Evolutionary conservation across 2,113 vertebrate genomes (phyloP).

Genomic region (Anolis sagrei): DNA sequence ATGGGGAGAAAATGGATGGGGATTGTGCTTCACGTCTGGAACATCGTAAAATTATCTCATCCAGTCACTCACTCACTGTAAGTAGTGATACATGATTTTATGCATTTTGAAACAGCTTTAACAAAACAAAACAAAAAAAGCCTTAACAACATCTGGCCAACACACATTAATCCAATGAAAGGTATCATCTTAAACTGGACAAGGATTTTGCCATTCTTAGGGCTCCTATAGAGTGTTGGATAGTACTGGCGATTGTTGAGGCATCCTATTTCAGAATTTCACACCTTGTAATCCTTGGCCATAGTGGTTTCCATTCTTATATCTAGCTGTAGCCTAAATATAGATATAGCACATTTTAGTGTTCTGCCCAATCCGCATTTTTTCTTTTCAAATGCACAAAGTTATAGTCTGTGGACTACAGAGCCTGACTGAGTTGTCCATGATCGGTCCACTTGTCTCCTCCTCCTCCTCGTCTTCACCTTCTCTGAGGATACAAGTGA

Average conservation of each 20-base stretch:
- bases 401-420: too few species aligned
- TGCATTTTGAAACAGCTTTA: neutral
- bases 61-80: neutral
- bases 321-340: too few species aligned
- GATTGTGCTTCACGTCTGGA: neutral
- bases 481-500: too few species aligned
- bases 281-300: neutral
- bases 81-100: neutral
- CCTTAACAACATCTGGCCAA: neutral
- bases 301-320: too few species aligned
- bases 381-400: too few species aligned
- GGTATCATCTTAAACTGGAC: neutral
- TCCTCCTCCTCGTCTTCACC: too few species aligned
- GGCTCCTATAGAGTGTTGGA: neutral
- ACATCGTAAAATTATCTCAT: neutral
- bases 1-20: slow-evolving; percentile 4
- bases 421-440: too few species aligned
- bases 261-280: neutral
- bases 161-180: neutral
- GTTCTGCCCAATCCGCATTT: too few species aligned
- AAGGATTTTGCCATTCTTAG: neutral
- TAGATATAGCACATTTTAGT: too few species aligned
- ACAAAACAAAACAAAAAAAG: neutral
- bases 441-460: too few species aligned
- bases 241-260: neutral